Conservation (phyloP, 2,888 invertebrate species). For the Plebejus argus region DNA sequence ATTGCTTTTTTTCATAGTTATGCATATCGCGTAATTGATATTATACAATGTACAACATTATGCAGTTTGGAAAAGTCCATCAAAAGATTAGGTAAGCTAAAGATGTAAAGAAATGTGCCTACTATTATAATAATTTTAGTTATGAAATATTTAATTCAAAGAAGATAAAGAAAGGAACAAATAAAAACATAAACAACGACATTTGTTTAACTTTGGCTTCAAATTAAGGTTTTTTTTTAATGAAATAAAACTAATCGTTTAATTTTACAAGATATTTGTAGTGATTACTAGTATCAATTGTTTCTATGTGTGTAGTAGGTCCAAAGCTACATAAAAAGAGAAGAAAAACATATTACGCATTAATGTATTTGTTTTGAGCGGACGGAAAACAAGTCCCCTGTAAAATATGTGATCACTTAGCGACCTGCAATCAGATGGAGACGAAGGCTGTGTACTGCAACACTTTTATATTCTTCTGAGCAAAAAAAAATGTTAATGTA, state of each 20-base stretch:
- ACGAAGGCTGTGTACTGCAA: slow-evolving; percentile 55
- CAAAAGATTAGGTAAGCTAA: not conserved
- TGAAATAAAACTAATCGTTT: not conserved
- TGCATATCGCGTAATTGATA: not conserved
- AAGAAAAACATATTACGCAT: slow-evolving; percentile 44
- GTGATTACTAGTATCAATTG: not conserved
- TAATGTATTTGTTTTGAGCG: slow-evolving; percentile 48
- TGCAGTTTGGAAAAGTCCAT: too few relatives aligned
- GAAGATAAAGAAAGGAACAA: not conserved
- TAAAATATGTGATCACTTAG: slow-evolving; percentile 80
- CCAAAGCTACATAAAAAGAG: not conserved
- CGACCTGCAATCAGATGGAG: slow-evolving; percentile 69
- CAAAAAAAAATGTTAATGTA: not conserved
- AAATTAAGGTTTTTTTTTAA: not conserved
- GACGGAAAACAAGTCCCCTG: slow-evolving; percentile 63
- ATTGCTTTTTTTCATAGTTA: slow-evolving; percentile 6
- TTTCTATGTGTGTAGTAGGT: not conserved
- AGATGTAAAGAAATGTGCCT: too few relatives aligned
- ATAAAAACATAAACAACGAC: not conserved
- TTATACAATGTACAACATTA: not conserved
- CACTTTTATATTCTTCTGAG: not conserved
- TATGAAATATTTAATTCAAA: not conserved
- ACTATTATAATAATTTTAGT: too few relatives aligned
- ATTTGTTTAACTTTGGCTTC: not conserved
- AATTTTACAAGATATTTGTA: not conserved